Evolutionary conservation across 1,140 invertebrate species (phyloP), one percentile per base, ranked within the genome.

Genomic region (Tetraneura akinire): DNA sequence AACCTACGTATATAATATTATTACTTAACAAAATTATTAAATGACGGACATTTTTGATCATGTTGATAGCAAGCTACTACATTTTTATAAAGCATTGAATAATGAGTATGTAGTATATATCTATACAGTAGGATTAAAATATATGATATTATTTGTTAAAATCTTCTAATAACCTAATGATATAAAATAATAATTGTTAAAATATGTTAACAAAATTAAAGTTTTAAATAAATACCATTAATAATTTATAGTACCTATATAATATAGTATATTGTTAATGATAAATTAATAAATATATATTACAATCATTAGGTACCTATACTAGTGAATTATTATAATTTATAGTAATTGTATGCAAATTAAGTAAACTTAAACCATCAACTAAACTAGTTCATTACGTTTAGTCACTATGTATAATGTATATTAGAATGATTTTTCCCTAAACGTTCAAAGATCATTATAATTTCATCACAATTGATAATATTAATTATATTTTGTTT

Each of bases 1-100:
- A 29, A 78, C 32, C 21, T 78, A 37, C 42, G 37, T 78, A 29
- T 76, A 57, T 76, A 9, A n/a, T n/a, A n/a, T n/a, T n/a, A n/a
- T 78, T 78, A 78, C 62, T 78, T 21, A 78, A 62, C 42, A 45
- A 62, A 55, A 78, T 78, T 78, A 62, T 47, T 45, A 16, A 62
- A 57, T 78, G 53, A 78, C 74, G 74, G 53, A 78, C 74, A 55
- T 78, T 78, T 78, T 60, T 37, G 55, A 47, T 47, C 21, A 23
- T 45, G 9, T 37, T 62, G 74, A 78, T 78, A 62, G 45, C 21
- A 74, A 42, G 29, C 29, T 57, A 71, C 49, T 71, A 49, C 23
- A 37, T 23, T 53, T 57, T 4, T 37, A 37, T 37, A 37, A 37
- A 37, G 8, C 8, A 37, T 37, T 37, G 8, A 37, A 37, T 37